phyloP scores from a whole-genome alignment of 2,113 vertebrate genomes.

The Malurus cyaneus region DNA sequence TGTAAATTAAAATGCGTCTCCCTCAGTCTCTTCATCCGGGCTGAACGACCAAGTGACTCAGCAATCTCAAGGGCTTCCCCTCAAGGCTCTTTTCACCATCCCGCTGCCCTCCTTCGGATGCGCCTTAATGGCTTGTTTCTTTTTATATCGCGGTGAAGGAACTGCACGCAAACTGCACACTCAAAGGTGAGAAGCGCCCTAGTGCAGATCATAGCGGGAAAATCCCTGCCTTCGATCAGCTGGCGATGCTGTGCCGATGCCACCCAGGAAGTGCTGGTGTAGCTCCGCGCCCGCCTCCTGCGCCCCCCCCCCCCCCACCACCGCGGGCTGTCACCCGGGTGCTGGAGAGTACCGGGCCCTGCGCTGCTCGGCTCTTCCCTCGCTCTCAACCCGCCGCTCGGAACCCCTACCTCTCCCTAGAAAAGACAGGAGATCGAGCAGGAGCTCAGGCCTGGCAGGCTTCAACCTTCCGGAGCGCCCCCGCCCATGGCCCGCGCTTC shows the following conservation, averaged over 20 bases:
- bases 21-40: background rate
- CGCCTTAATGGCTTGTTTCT: too few species aligned
- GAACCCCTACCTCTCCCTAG: background rate
- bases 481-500: slow-evolving; percentile 70
- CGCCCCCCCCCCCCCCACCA: too few species aligned
- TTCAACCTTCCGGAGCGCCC: slow-evolving; percentile 75
- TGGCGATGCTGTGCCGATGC: background rate
- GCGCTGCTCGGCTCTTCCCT: too few species aligned
- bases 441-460: rapidly evolving
- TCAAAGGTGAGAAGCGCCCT: too few species aligned
- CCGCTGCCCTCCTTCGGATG: too few species aligned
- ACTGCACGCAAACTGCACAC: too few species aligned
- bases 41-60: background rate
- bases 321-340: too few species aligned
- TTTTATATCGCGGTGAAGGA: too few species aligned
- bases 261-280: background rate
- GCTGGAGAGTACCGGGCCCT: too few species aligned
- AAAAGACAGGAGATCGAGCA: too few species aligned
- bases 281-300: background rate
- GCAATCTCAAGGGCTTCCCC: background rate
- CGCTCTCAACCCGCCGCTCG: background rate
- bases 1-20: too few species aligned
- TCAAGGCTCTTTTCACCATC: background rate
- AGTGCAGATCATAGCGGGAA: background rate
- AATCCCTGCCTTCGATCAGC: too few species aligned